phyloP scores from a whole-genome alignment of 2,113 vertebrate species.

The Heliornis fulica region DNA sequence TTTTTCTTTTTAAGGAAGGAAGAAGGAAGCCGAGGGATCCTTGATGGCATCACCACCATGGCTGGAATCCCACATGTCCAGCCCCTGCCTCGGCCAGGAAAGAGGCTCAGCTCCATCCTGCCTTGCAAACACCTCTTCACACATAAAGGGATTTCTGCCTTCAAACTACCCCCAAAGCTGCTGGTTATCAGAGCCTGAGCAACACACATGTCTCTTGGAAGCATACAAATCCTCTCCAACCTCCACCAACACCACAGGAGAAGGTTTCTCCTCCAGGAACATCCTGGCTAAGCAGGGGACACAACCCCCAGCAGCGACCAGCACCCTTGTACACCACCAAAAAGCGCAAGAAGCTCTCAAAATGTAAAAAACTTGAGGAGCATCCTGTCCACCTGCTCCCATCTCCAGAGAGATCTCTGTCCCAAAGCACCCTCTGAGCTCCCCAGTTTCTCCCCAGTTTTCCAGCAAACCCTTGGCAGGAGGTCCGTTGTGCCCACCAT shows the following conservation, averaged over 20 bases:
- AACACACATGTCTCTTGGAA: rapidly evolving
- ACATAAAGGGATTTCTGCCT: background rate
- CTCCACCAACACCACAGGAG: background rate
- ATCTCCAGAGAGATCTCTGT: background rate
- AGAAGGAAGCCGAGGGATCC: background rate
- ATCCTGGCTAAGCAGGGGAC: background rate
- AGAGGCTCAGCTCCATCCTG: background rate
- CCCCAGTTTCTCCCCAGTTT: background rate
- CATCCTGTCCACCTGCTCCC: background rate
- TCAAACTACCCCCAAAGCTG: background rate
- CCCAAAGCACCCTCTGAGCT: background rate
- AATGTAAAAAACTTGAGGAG: background rate
- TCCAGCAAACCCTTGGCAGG: background rate
- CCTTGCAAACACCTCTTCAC: background rate
- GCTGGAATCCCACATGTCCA: rapidly evolving
- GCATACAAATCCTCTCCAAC: background rate
- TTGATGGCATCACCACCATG: rapidly evolving
- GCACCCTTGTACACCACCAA: background rate
- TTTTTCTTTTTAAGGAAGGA: background rate
- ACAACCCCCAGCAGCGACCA: rapidly evolving
- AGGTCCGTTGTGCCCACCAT: background rate
- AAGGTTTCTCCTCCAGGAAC: background rate
- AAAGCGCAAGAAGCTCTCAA: background rate
- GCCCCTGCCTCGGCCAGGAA: background rate
- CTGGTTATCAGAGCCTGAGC: background rate